phyloP scores from a whole-genome alignment of 1,140 invertebrate genomes.

The Bursaphelenchus mucronatus region DNA sequence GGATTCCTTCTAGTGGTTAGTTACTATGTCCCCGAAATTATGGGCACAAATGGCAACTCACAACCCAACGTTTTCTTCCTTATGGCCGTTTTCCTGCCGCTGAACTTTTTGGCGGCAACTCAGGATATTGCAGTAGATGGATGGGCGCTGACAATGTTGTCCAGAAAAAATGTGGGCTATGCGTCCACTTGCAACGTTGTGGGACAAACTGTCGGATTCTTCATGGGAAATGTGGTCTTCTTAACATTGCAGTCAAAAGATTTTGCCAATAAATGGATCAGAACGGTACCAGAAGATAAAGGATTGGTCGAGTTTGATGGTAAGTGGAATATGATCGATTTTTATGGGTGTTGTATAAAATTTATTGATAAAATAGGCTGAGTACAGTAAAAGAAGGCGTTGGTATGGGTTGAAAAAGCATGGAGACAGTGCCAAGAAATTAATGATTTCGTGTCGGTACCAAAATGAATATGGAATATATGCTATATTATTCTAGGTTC shows the following conservation, averaged over 20 bases:
- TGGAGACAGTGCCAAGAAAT: no score
- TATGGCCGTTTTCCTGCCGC: slow-evolving; percentile 79
- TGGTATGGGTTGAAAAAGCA: not conserved
- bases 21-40: slow-evolving; percentile 70
- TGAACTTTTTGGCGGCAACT: slow-evolving; percentile 94
- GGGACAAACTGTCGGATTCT: slow-evolving; percentile 94
- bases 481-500: no score
- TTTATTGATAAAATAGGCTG: not conserved
- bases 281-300: slow-evolving; percentile 69
- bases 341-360: not conserved
- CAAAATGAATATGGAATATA: no score
- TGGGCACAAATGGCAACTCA: slow-evolving; percentile 66
- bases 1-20: slow-evolving; percentile 80
- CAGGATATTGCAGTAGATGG: slow-evolving; percentile 99
- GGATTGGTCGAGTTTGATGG: slow-evolving; percentile 81
- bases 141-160: slow-evolving; percentile 97
- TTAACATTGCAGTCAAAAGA: slow-evolving; percentile 90
- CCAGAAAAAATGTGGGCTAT: slow-evolving; percentile 88
- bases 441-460: no score
- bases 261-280: slow-evolving; percentile 89
- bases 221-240: slow-evolving; percentile 93
- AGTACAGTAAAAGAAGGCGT: not conserved
- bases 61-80: slow-evolving; percentile 75
- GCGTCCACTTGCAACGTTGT: slow-evolving; percentile 97
- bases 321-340: slow-evolving; percentile 55